Conservation (phyloP, 2,888 invertebrate species). For the Caenorhabditis sp. region DNA sequence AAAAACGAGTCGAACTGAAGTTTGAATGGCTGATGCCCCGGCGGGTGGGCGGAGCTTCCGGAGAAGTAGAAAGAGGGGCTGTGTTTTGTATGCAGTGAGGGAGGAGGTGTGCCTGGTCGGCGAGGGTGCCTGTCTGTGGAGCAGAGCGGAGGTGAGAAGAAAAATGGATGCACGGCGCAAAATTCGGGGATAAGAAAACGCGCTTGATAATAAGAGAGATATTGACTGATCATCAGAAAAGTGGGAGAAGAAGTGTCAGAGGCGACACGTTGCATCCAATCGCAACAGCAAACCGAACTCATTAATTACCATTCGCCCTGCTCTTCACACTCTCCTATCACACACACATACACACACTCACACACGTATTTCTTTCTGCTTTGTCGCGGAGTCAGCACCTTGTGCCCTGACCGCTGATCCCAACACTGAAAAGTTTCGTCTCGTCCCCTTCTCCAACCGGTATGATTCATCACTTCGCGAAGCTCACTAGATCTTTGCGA, state of each 20-base stretch:
- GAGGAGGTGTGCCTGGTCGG: conserved; percentile 45
- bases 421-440: background rate
- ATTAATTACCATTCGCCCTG: conserved; percentile 55
- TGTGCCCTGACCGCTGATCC: background rate
- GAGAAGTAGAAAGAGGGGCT: background rate
- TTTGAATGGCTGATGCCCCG: conserved; percentile 3
- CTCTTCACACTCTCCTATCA: conserved; percentile 25
- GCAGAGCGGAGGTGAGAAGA: conserved; percentile 13
- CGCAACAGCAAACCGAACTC: conserved; percentile 51
- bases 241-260: background rate
- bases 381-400: background rate
- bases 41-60: conserved; percentile 25
- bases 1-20: conserved; percentile 15
- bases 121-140: conserved; percentile 45
- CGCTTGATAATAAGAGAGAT: conserved; percentile 37
- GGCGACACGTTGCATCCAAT: conserved; percentile 38
- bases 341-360: too few species aligned
- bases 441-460: conserved; percentile 8
- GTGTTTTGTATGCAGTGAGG: conserved; percentile 48
- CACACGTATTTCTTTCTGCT: conserved; percentile 24
- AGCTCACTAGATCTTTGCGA: too few species aligned
- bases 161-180: conserved; percentile 15
- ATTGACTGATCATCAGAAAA: conserved; percentile 34
- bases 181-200: conserved; percentile 10
- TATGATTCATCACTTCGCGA: background rate